These are phyloP conservation scores for Trachops cirrhosus DNA, from an alignment of 2,797 vertebrate genomes.

Conservation along the genomic window DNA sequence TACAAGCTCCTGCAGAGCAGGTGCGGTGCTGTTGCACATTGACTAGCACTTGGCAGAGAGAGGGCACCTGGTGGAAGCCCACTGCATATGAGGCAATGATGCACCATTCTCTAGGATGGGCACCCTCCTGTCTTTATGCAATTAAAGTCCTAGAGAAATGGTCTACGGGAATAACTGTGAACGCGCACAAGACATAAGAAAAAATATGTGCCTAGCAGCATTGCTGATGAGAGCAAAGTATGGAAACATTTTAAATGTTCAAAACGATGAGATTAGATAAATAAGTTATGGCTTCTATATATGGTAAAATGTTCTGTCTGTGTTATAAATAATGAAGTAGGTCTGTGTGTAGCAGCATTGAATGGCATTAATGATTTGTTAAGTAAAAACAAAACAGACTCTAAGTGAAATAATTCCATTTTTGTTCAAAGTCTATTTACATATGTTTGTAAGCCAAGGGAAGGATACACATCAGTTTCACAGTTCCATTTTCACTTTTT, in stretches of 20 bases:
- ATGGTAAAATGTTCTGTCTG: background rate
- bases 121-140: background rate
- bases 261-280: background rate
- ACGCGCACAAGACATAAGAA: background rate
- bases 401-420: background rate
- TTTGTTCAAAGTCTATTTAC: background rate
- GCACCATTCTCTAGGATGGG: accelerated
- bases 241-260: background rate
- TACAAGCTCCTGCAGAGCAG: background rate
- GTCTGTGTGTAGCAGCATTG: background rate
- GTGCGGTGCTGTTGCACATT: accelerated
- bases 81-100: accelerated
- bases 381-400: background rate
- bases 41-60: background rate
- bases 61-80: accelerated
- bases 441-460: accelerated
- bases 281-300: background rate
- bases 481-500: background rate
- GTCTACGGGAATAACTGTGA: accelerated
- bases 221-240: background rate
- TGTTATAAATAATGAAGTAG: too few relatives aligned
- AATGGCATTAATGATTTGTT: background rate
- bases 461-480: background rate
- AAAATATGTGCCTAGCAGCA: background rate
- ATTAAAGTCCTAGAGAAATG: too few relatives aligned